Conservation (phyloP, 2,797 vertebrate genomes). For the Tokudaia muenninki region DNA sequence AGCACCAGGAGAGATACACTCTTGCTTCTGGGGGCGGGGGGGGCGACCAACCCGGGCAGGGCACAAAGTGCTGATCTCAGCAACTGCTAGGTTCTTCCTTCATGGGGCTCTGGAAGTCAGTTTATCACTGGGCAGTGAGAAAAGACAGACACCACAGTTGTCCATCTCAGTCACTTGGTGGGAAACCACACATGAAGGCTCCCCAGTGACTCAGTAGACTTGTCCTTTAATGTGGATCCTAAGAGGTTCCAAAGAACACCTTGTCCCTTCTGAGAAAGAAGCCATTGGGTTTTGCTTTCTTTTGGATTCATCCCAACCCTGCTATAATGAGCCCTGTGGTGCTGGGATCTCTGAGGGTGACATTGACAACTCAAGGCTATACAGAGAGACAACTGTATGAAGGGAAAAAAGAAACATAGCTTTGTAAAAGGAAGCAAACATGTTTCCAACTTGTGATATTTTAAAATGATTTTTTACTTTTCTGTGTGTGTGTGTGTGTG, state of each 20-base stretch:
- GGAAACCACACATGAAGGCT: not conserved
- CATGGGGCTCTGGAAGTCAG: not conserved
- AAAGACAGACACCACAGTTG: not conserved
- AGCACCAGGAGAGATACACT: not conserved
- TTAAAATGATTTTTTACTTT: slow-evolving; percentile 82
- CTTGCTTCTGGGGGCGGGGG: accelerated
- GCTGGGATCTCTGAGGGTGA: slow-evolving; percentile 88
- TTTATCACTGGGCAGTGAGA: not conserved
- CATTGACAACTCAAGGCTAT: slow-evolving; percentile 92
- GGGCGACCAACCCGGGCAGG: too few species aligned
- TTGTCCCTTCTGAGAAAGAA: not conserved
- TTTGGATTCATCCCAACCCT: slow-evolving; percentile 9
- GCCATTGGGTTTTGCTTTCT: not conserved
- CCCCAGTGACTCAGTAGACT: not conserved
- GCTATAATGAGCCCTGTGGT: slow-evolving; percentile 88
- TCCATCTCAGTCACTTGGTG: not conserved
- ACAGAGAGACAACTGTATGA: slow-evolving; percentile 93
- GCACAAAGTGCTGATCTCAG: too few species aligned
- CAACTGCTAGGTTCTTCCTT: not conserved
- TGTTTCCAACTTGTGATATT: slow-evolving; percentile 92
- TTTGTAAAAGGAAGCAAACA: slow-evolving; percentile 93
- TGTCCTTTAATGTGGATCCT: not conserved
- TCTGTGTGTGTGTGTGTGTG: not conserved
- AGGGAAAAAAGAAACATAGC: slow-evolving; percentile 89
- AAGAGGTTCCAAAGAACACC: not conserved